Evolutionary conservation across 2,797 vertebrate species (phyloP), one percentile per base, ranked within the genome.

Genomic region (Pangasius sanitwongsei): DNA sequence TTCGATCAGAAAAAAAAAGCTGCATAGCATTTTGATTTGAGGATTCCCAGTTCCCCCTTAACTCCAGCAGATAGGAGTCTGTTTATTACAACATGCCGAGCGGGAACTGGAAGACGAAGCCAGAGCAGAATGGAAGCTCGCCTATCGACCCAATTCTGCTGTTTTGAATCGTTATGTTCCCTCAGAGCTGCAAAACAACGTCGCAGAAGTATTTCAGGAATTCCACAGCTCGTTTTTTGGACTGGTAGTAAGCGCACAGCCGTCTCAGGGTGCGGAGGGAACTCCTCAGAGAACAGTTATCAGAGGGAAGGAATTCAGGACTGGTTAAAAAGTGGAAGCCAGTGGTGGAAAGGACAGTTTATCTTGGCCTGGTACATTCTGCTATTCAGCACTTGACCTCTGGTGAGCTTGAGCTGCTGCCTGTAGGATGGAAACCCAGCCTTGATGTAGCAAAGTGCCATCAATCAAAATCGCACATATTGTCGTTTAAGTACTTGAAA

Each of bases 271-370:
- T 61, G 77, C 81, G 34, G 61, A 90, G 86, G 90, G 88, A 91
- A 90, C 69, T 90, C 91, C 90, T 87, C 41, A 41, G 70, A 90
- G 87, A 89, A 84, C 85, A 48, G 72, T 86, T 83, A 90, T 83
- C 87, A 72, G 53, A 72, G 37, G 53, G 31, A 61, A 77, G n/a
- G 85, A 86, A 86, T 86, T 86, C 72, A 91, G 96, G 96, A 96
- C 87, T 89, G 90, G 82, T 89, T 87, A 87, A 82, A 90, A 82
- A 82, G 88, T 88, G 96, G 95, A 97, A 97, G 94, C 92, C 94
- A 94, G 95, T 96, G 96, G 96, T 96, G 96, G 95, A 96, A 97
- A 95, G 95, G 94, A 94, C 91, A 95, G 95, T 97, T 97, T 97
- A 95, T 97, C 95, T 97, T 97, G 96, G 96, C 96, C 94, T 94